Evolutionary conservation across 2,888 invertebrate species (phyloP), one percentile per base, ranked within the genome.

Genomic region (Tetheella fluctuosa): DNA sequence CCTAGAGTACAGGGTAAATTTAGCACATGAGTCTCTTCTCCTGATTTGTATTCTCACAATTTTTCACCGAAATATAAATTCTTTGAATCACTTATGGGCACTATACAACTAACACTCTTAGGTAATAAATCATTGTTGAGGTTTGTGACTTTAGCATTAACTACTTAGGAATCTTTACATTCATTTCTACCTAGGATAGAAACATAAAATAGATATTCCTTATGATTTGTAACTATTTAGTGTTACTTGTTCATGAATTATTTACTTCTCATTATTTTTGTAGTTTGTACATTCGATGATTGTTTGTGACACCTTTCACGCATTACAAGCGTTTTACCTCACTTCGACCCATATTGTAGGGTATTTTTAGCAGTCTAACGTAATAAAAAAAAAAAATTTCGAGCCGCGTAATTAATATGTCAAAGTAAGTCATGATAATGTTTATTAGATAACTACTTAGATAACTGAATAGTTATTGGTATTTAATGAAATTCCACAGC

Each of bases 321-420:
- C 78, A 64, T 74, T 67, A 77, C 67, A 48, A 48, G 73, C 75
- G 76, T 79, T 81, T 85, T 81, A 85, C 81, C 78, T 88, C 87
- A 87, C 88, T 85, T 88, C 84, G 81, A 88, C 82, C 88, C 91
- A 90, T 90, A 83, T 83, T 83, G 82, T 91, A 91, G 90, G 86
- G 85, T 89, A 90, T 34, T 83, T 73, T 86, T 93, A 93, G 92
- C 86, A 85, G 82, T 84, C 85, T 88, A 86, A 83, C 74, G 67
- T 81, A 83, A 86, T 84, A 84, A 85, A 86, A 87, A 78, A 86
- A 88, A 86, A 86, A 90, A 81, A 91, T 90, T 91, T 92, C 91
- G 93, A 93, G 93, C 93, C 93, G 93, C 93, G 93, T 93, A 88
- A 87, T 90, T 88, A 85, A 93, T 93, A 93, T 93, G 93, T 93